Percentiles rank a stretch among this genome's conserved stretches.
Conservation (phyloP, 2,797 vertebrate genomes). For the Typhlichthys subterraneus region DNA sequence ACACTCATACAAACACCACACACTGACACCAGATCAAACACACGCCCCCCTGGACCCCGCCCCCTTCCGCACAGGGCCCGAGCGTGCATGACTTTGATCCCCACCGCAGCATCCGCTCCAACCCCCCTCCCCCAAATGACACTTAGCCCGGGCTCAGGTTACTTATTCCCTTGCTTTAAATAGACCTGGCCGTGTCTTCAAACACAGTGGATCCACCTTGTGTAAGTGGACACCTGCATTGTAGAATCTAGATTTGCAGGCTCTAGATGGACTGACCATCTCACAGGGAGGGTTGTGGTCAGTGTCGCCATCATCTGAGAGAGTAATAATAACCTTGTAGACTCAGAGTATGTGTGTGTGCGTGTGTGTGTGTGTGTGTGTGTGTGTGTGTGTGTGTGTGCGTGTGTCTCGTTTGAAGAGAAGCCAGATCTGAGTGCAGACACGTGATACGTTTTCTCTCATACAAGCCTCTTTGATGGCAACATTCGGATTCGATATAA, state of each 20-base stretch:
- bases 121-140: constrained; percentile 29
- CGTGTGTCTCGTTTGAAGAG: neutral
- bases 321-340: constrained; percentile 29
- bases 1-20: neutral
- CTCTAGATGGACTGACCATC: constrained; percentile 31
- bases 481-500: neutral
- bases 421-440: constrained; percentile 23
- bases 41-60: constrained; percentile 14
- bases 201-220: constrained; percentile 44
- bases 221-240: constrained; percentile 48
- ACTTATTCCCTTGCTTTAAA: constrained; percentile 55
- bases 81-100: constrained; percentile 65
- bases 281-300: constrained; percentile 45
- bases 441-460: neutral
- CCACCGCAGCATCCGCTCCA: constrained; percentile 61
- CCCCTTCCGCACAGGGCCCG: constrained; percentile 36
- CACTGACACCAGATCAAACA: constrained; percentile 8
- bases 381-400: constrained; percentile 1
- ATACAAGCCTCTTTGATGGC: constrained; percentile 12
- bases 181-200: constrained; percentile 50
- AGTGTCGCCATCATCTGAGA: constrained; percentile 32
- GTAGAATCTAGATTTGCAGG: constrained; percentile 46
- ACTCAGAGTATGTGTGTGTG: constrained; percentile 2
- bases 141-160: constrained; percentile 48
- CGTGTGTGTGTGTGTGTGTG: constrained; percentile 8